These are phyloP conservation scores for Pithys albifrons DNA, from an alignment of 2,113 vertebrate genomes.

Conservation along the genomic window DNA sequence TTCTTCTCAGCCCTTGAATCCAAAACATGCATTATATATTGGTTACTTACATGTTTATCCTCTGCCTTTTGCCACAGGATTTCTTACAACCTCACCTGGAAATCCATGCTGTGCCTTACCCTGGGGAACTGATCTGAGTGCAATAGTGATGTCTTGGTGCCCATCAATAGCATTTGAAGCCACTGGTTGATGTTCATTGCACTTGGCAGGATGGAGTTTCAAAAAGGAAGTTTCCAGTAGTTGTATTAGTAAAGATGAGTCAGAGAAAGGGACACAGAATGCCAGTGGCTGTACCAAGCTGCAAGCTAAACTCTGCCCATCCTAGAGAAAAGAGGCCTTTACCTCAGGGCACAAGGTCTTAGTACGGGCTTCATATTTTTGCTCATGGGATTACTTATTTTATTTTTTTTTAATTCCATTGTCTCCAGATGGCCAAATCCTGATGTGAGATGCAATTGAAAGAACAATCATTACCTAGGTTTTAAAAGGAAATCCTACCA, in stretches of 20 bases:
- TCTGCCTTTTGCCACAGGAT: not conserved
- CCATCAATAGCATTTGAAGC: not conserved
- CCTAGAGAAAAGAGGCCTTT: not conserved
- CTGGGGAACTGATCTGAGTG: not conserved
- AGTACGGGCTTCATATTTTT: not conserved
- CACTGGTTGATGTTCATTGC: not conserved
- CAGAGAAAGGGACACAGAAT: not conserved
- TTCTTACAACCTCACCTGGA: not conserved
- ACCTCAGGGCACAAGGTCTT: not conserved
- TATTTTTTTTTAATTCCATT: not conserved
- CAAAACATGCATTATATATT: not conserved
- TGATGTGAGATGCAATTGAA: not conserved
- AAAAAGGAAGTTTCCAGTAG: not conserved
- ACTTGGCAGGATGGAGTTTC: not conserved
- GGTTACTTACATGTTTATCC: not conserved
- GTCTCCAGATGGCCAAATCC: not conserved
- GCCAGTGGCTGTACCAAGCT: not conserved
- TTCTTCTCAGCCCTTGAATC: not conserved
- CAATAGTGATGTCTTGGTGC: not conserved
- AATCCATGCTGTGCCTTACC: fast-evolving
- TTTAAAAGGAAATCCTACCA: not conserved
- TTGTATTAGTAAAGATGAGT: not conserved
- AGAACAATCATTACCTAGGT: not conserved
- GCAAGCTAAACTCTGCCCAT: not conserved
- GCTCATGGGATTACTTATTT: not conserved